Conservation (phyloP, 2,797 vertebrate species). For the Hemibagrus guttatus region DNA sequence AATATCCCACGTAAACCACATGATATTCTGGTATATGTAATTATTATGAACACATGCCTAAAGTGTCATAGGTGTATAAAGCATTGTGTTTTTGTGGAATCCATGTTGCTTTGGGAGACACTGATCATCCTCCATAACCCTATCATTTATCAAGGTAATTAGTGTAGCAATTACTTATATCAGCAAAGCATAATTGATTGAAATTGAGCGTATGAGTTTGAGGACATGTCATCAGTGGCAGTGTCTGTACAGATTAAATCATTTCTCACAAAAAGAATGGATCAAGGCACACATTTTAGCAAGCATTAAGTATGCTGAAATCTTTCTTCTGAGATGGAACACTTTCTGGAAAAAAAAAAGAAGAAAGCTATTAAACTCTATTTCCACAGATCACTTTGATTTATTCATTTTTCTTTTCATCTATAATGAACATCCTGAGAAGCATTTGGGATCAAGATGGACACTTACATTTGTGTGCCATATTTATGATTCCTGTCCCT, state of each 20-base stretch:
- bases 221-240: constrained; percentile 15
- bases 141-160: constrained; percentile 42
- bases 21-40: background rate
- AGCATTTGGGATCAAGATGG: constrained; percentile 52
- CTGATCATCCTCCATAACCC: constrained; percentile 1
- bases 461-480: constrained; percentile 42
- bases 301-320: background rate
- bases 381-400: constrained; percentile 40
- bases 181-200: constrained; percentile 40
- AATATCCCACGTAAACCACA: background rate
- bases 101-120: constrained; percentile 13
- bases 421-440: constrained; percentile 38
- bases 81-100: background rate
- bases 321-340: background rate
- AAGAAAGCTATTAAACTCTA: constrained; percentile 34
- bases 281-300: constrained; percentile 6
- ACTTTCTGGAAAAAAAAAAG: constrained; percentile 34
- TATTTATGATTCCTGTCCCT: constrained; percentile 12
- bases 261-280: background rate
- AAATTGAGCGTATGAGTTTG: constrained; percentile 37
- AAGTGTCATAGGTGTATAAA: background rate
- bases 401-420: constrained; percentile 42
- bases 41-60: background rate
- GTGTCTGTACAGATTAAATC: constrained; percentile 30
- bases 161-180: constrained; percentile 35